Base-by-base conservation (phyloP, 35 echinoderm and acorn worm genomes). In the Ophioderma brevispina region DNA sequence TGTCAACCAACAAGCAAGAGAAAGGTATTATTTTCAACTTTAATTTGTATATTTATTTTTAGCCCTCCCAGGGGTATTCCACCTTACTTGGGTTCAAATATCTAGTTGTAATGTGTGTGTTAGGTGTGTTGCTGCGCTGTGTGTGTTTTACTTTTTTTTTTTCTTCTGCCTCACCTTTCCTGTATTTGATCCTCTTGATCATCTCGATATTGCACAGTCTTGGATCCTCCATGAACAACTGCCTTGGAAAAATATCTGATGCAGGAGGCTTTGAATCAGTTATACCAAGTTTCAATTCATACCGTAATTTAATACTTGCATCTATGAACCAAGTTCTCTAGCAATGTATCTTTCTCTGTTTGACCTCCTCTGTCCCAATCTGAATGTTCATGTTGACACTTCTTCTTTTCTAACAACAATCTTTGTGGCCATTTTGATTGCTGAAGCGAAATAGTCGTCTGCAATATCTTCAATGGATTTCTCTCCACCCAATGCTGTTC, bases 261-360 rank as follows among this genome's bases (percentile, higher is more conserved):
- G 32, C 75, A 40, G 87, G 79, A 6, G 64, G 36, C 11, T 78
- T 89, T 31, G 46, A 39, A 10, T 78, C 38, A 37, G 13, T 32
- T n/a, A 79, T 64, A 10, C 84, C 55, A 56, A 94, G 82, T 55
- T 84, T 86, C 23, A 94, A 89, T 80, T 97, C 89, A 81, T 97
- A 97, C 77, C 82, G 82, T 23, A 94, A 59, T 46, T 90, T 81
- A 19, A 97, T 64, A 59, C 63, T 88, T 13, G 92, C 82, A 41
- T 97, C 95, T 35, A 97, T 88, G 50, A 97, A 97, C 95, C 95
- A 97, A 15, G n/a, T 97, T 92, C 49, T 97, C 89, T 35, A 97
- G 75, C 13, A 88, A 19, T 0, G 49, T 64, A n/a, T n/a, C n/a
- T 79, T 94, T 97, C 63, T 97, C 95, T 33, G 49, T 52, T 86